Conservation (phyloP, 2,113 vertebrate genomes). For the Casuarius casuarius region DNA sequence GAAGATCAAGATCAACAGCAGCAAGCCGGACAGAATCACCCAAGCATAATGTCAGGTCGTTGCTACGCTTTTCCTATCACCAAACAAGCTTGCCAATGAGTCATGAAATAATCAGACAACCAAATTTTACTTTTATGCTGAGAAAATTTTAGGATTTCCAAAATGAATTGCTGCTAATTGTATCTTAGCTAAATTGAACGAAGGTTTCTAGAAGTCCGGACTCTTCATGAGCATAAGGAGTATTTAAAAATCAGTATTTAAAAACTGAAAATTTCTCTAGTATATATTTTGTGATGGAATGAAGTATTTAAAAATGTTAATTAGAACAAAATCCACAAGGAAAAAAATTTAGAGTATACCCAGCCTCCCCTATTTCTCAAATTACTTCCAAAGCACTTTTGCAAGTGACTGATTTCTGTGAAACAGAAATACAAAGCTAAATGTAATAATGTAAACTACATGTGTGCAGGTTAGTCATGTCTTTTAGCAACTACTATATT, state of each 20-base stretch:
- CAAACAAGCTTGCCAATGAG: conserved; percentile 18
- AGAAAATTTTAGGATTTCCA: not conserved
- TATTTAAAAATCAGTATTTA: not conserved
- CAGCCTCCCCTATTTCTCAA: not conserved
- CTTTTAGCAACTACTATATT: not conserved
- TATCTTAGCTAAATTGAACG: not conserved
- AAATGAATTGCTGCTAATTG: not conserved
- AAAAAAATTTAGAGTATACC: not conserved
- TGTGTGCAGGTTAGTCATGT: accelerated
- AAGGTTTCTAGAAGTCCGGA: not conserved
- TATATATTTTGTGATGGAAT: not conserved
- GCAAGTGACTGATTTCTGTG: not conserved
- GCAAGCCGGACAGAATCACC: not conserved
- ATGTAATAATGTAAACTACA: not conserved
- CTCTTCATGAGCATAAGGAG: not conserved
- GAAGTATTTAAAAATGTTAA: not conserved
- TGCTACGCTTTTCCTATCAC: not conserved
- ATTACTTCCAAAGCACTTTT: not conserved
- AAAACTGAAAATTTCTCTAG: not conserved
- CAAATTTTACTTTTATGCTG: not conserved
- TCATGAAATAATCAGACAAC: conserved; percentile 35
- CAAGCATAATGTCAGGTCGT: not conserved
- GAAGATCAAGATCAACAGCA: conserved; percentile 22
- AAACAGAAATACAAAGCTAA: not conserved
- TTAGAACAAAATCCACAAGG: not conserved